phyloP scores from a whole-genome alignment of 2,797 vertebrate genomes.

The Acrossocheilus wenchowensis region DNA sequence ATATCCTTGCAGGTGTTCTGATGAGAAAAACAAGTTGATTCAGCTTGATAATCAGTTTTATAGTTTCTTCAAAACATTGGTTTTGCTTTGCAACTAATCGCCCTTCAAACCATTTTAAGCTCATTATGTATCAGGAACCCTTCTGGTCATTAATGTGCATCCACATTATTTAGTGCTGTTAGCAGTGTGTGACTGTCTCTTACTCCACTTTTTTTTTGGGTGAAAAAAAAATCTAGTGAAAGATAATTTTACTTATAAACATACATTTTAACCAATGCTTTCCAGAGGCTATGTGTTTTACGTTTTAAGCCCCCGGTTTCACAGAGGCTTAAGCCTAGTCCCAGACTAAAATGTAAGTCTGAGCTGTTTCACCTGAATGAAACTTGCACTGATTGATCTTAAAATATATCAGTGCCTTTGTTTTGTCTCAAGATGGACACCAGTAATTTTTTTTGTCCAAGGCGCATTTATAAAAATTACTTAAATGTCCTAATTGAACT shows the following conservation, averaged over 20 bases:
- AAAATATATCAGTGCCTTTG: too few species aligned
- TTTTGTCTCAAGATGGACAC: too few species aligned
- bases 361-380: too few species aligned
- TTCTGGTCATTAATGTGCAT: not conserved
- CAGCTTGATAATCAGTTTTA: not conserved
- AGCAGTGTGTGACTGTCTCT: not conserved
- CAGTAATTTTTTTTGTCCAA: too few species aligned
- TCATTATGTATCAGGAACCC: not conserved
- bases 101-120: not conserved
- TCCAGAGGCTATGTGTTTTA: not conserved
- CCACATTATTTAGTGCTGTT: not conserved
- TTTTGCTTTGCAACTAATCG: not conserved
- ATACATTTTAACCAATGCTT: not conserved
- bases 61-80: not conserved
- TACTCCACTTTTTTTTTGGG: not conserved
- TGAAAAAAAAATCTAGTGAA: not conserved
- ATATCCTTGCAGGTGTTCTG: not conserved
- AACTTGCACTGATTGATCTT: too few species aligned
- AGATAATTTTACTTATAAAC: not conserved
- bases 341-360: too few species aligned
- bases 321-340: too few species aligned
- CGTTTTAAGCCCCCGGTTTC: not conserved
- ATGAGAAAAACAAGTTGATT: constrained; percentile 1
- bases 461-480: too few species aligned
- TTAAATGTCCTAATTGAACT: too few species aligned